These are phyloP conservation scores for Proteles cristata DNA, from an alignment of 2,113 vertebrate genomes.

Conservation along the genomic window DNA sequence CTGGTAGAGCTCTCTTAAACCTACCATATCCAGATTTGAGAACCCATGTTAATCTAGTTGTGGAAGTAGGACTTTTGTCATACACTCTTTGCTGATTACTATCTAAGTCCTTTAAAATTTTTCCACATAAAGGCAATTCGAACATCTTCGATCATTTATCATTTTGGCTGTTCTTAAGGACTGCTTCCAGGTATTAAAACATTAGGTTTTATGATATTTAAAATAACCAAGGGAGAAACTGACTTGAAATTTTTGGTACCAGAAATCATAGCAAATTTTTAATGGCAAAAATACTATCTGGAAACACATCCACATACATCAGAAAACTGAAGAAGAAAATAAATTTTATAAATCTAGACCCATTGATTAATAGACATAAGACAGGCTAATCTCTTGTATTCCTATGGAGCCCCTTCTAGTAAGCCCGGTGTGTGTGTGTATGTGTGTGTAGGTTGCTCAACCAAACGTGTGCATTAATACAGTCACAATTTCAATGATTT, in stretches of 20 bases:
- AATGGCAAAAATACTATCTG: not conserved
- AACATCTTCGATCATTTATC: not conserved
- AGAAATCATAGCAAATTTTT: conserved; percentile 15
- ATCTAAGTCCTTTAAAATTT: not conserved
- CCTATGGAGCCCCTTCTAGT: not conserved
- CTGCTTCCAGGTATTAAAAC: not conserved
- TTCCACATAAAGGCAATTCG: not conserved
- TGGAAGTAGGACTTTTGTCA: not conserved
- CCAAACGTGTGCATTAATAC: not conserved
- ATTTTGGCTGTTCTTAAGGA: not conserved
- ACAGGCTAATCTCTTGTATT: not conserved
- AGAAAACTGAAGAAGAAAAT: not conserved
- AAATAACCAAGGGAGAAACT: not conserved
- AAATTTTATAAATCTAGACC: not conserved
- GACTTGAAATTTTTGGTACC: not conserved
- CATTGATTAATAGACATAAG: not conserved
- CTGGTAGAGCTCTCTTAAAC: not conserved
- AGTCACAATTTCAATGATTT: not conserved
- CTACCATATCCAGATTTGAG: not conserved
- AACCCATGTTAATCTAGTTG: not conserved
- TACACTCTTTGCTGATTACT: not conserved
- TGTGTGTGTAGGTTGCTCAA: not conserved
- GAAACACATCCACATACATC: not conserved
- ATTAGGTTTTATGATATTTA: not conserved
- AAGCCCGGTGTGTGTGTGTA: not conserved